Conservation (phyloP, 2,113 vertebrate species). For the Crotalus tigris region DNA sequence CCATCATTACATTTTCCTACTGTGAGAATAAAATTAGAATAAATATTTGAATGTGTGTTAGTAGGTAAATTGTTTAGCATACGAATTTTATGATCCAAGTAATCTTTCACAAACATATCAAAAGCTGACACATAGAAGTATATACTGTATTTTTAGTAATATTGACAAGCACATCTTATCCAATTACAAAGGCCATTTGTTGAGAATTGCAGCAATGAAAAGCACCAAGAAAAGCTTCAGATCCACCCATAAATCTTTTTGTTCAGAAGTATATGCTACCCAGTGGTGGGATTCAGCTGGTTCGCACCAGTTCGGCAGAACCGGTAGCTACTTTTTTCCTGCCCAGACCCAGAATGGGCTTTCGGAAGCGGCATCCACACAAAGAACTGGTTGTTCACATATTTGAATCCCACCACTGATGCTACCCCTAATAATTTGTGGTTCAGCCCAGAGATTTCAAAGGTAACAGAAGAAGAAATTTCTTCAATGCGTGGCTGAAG, state of each 20-base stretch:
- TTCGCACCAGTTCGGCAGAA: no score
- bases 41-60: background rate
- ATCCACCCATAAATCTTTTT: background rate
- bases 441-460: background rate
- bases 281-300: no score
- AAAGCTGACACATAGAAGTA: background rate
- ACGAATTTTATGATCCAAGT: background rate
- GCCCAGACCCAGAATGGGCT: no score
- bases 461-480: background rate
- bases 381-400: no score
- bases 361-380: no score
- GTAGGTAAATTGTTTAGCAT: background rate
- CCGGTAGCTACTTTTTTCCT: no score
- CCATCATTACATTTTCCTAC: background rate
- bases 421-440: background rate
- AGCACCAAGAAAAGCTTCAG: background rate
- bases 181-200: background rate
- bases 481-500: no score
- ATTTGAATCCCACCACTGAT: no score
- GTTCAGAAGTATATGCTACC: background rate
- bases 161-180: background rate
- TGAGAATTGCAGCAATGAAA: background rate
- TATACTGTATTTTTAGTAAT: no score
- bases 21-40: background rate
- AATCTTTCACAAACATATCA: background rate